Conservation (phyloP, 2,888 invertebrate species). For the Mellilla xanthometata region DNA sequence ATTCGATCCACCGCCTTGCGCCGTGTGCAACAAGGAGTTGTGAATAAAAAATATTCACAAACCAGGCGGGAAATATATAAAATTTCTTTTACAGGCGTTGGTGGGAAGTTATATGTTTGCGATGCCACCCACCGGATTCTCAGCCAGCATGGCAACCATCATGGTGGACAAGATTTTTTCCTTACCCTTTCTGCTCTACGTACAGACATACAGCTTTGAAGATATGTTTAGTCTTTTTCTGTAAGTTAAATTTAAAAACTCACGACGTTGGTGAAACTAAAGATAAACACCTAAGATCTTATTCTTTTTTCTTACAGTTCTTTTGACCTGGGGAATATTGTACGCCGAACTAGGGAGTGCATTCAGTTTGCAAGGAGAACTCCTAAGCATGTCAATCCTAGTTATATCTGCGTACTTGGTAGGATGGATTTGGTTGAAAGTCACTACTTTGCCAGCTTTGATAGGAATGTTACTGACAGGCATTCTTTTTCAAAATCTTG, state of each 20-base stretch:
- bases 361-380: conserved; percentile 85
- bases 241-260: too few species aligned
- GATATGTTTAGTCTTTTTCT: conserved; percentile 64
- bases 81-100: conserved; percentile 72
- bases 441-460: conserved; percentile 87
- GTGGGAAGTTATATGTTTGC: conserved; percentile 86
- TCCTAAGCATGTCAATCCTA: conserved; percentile 85
- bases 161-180: conserved; percentile 86
- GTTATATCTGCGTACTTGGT: conserved; percentile 87
- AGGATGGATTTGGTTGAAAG: conserved; percentile 86
- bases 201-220: conserved; percentile 79
- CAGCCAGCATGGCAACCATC: conserved; percentile 85
- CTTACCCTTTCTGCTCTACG: conserved; percentile 87
- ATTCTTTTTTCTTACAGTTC: too few species aligned
- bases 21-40: too few species aligned
- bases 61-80: too few species aligned
- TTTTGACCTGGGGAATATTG: conserved; percentile 86
- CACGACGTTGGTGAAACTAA: too few species aligned
- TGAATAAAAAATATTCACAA: too few species aligned
- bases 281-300: too few species aligned
- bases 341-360: conserved; percentile 85
- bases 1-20: too few species aligned
- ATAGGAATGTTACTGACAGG: conserved; percentile 91
- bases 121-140: conserved; percentile 84
- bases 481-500: conserved; percentile 85